phyloP scores from a whole-genome alignment of 37 sponge, comb jelly and placozoan species.

The Halisarca cf. caerulea region DNA sequence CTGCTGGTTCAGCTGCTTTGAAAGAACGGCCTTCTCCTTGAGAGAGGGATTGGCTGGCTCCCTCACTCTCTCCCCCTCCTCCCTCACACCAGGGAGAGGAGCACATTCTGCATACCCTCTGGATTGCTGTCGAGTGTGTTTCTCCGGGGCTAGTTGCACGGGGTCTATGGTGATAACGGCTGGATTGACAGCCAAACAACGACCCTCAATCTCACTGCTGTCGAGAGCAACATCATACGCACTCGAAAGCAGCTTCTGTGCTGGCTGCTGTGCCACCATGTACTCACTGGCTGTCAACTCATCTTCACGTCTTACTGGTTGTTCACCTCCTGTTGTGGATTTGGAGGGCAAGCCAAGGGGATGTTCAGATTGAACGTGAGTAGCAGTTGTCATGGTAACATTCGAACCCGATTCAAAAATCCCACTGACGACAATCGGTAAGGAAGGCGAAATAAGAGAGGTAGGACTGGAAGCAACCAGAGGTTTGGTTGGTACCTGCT shows the following conservation, averaged over 20 bases:
- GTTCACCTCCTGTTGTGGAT: too few relatives aligned
- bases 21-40: not conserved
- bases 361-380: too few relatives aligned
- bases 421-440: too few relatives aligned
- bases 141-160: not conserved
- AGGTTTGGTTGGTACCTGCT: too few relatives aligned
- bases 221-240: not conserved
- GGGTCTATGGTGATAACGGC: constrained; percentile 16
- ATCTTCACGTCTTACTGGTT: too few relatives aligned
- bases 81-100: not conserved
- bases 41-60: not conserved
- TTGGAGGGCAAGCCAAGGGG: too few relatives aligned
- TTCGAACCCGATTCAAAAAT: too few relatives aligned
- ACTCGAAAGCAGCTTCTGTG: not conserved
- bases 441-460: too few relatives aligned
- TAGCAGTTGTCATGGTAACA: too few relatives aligned
- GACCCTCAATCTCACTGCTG: not conserved
- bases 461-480: too few relatives aligned
- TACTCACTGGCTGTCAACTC: not conserved
- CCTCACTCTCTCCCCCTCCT: not conserved
- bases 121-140: constrained; percentile 14
- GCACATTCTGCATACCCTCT: not conserved
- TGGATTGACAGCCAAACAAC: not conserved
- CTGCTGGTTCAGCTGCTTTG: not conserved
- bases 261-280: not conserved